Evolutionary conservation across 2,113 vertebrate genomes (phyloP).

Genomic region (Cochlearius cochlearius): DNA sequence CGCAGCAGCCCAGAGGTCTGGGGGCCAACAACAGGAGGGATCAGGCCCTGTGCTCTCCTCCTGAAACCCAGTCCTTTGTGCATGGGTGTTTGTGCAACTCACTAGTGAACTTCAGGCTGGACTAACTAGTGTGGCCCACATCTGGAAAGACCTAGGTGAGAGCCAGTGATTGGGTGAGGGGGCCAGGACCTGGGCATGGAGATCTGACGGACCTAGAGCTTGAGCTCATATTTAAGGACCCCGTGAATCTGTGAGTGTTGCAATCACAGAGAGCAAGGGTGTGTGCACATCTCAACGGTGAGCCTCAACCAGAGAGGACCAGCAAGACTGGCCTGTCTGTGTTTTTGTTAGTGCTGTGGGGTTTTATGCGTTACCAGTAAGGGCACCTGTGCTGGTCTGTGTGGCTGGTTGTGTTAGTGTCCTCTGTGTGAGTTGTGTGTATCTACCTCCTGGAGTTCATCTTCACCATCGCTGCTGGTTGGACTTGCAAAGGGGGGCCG

Average conservation of each 20-base stretch:
- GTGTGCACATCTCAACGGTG: fast-evolving
- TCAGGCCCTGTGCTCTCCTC: fast-evolving
- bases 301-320: background rate
- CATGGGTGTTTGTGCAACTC: background rate
- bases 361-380: background rate
- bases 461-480: background rate
- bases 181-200: background rate
- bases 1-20: background rate
- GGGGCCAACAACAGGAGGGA: background rate
- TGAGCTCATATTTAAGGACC: background rate
- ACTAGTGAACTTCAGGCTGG: background rate
- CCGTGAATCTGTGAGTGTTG: background rate
- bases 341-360: background rate
- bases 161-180: background rate
- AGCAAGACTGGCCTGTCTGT: background rate
- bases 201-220: background rate
- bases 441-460: background rate
- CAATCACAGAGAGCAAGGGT: background rate
- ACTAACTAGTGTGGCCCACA: background rate
- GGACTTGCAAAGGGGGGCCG: background rate
- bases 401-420: background rate
- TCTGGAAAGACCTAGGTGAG: background rate
- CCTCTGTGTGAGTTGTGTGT: background rate
- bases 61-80: background rate
- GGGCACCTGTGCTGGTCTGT: background rate